These are phyloP conservation scores for Trimorus sp. DNA, from an alignment of 2,888 invertebrate genomes.

Conservation along the genomic window DNA sequence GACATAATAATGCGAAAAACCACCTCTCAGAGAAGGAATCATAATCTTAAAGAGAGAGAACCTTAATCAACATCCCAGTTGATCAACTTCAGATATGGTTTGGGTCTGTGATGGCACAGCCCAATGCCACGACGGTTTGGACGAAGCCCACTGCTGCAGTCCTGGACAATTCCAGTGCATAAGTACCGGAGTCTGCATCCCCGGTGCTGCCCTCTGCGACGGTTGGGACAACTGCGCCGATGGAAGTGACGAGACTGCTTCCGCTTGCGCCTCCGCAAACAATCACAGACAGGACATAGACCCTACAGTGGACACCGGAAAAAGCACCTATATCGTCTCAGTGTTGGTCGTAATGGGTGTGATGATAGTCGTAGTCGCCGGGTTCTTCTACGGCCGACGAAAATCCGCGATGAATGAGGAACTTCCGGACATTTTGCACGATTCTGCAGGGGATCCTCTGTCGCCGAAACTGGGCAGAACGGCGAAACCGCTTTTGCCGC, in stretches of 20 bases:
- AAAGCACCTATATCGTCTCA: constrained; percentile 83
- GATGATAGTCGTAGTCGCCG: constrained; percentile 83
- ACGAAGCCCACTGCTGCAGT: constrained; percentile 87
- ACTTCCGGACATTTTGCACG: constrained; percentile 83
- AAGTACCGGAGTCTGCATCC: constrained; percentile 88
- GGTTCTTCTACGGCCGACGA: constrained; percentile 83
- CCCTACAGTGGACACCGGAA: constrained; percentile 79
- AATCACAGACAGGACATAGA: constrained; percentile 80
- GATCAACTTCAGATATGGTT: constrained; percentile 74
- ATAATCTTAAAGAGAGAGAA: too few species aligned
- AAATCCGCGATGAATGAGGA: constrained; percentile 82
- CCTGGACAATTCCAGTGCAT: constrained; percentile 86
- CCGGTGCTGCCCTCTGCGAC: constrained; percentile 87
- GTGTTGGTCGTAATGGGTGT: constrained; percentile 84
- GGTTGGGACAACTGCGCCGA: constrained; percentile 88
- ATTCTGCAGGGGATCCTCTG: constrained; percentile 86
- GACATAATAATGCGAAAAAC: too few species aligned
- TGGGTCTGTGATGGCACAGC: constrained; percentile 85
- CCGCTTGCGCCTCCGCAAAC: constrained; percentile 83
- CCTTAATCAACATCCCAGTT: too few species aligned
- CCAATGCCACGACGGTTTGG: constrained; percentile 87
- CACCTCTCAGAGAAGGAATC: too few species aligned
- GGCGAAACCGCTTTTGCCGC: constrained; percentile 78
- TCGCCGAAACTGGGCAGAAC: constrained; percentile 83
- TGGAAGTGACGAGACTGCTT: constrained; percentile 88